Evolutionary conservation across 2,888 invertebrate species (phyloP), one percentile per base, ranked within the genome.

Genomic region (Lithophane leautieri): DNA sequence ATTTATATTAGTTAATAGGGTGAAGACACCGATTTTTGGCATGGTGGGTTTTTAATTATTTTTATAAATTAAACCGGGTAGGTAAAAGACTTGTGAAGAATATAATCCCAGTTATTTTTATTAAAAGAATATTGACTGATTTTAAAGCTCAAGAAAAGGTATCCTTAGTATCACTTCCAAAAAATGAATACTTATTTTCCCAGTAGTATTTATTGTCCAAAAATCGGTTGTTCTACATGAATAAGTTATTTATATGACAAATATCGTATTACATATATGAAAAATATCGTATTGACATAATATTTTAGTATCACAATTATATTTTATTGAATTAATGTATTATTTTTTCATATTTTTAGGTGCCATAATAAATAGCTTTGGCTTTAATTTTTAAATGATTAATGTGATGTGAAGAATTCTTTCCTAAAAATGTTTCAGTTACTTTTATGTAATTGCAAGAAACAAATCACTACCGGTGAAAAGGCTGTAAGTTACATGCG

Each of bases 311-410:
- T 82, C 68, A 82, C 78, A 67, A 50, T 22, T 47, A 14, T 22
- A 22, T 56, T 69, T 73, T 67, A 58, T 4, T 50, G 40, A 28
- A 28, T 65, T 16, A 25, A 4, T 54, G 14, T 61, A 40, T 47
- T 28, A 19, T 44, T 44, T 75, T 75, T 25, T 12, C 2, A 14
- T 60, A 60, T 47, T 44, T 74, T 66, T 58, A 76, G 68, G 81
- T 85, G 83, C 78, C 85, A 83, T 85, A 80, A 71, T 74, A 72
- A 58, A 22, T 12, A 40, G 19, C 11, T 42, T 70, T 73, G 82
- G 80, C 72, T 80, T 82, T 82, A 82, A 79, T 76, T 82, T 68
- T 65, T 6, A 56, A 56, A 52, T 54, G 14, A 11, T 28, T 14
- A 1, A 47, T 60, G 56, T 76, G 47, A 16, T n/a, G 22, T 74